Conservation (phyloP, 2,113 vertebrate species). For the Larimichthys polyactis region DNA sequence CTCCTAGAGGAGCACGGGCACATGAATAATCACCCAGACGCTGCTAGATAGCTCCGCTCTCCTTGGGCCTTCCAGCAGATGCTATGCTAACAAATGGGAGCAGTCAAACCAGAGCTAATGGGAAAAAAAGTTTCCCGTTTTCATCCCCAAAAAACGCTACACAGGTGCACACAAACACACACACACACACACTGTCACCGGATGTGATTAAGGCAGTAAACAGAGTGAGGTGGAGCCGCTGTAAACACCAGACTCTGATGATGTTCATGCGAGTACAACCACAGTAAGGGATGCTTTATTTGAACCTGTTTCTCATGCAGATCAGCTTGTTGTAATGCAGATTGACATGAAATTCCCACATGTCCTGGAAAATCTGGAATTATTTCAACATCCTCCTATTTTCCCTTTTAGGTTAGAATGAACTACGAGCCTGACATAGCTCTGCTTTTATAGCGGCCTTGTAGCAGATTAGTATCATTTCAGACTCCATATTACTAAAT, state of each 20-base stretch:
- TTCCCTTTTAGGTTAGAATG: too few species aligned
- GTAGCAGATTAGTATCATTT: too few species aligned
- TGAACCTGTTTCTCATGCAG: neutral
- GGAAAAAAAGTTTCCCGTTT: slow-evolving; percentile 56
- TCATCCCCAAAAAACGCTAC: slow-evolving; percentile 19
- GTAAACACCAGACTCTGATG: slow-evolving; percentile 3
- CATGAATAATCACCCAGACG: slow-evolving; percentile 75
- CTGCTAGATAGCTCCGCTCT: slow-evolving; percentile 62
- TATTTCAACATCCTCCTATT: too few species aligned
- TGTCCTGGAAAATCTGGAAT: too few species aligned
- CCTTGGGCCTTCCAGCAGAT: slow-evolving; percentile 75
- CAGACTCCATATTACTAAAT: too few species aligned
- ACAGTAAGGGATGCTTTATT: neutral
- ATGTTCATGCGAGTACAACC: neutral
- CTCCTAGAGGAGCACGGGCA: slow-evolving; percentile 42
- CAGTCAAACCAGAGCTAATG: slow-evolving; percentile 73
- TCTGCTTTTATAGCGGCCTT: too few species aligned
- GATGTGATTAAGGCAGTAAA: slow-evolving; percentile 4
- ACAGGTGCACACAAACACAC: neutral
- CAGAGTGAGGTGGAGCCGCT: neutral
- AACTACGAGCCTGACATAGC: too few species aligned
- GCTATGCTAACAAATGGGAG: slow-evolving; percentile 79
- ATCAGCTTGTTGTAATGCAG: neutral
- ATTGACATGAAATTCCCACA: neutral
- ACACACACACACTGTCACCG: neutral